A percentile compares a stretch with the other conserved stretches of the same genome.
Conservation (phyloP, 2,797 vertebrate species). For the Xyrichtys novacula region DNA sequence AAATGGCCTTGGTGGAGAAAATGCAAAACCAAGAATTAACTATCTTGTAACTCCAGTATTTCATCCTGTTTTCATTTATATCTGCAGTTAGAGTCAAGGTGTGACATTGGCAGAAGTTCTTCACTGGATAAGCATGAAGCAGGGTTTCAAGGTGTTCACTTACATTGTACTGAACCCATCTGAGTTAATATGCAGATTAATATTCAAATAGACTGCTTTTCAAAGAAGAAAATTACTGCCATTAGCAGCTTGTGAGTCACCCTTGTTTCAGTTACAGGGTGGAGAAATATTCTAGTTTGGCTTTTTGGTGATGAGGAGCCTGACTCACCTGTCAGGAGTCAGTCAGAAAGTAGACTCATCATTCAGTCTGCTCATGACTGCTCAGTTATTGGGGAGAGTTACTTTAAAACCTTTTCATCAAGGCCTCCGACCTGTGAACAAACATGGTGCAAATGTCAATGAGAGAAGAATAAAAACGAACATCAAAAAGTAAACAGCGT, state of each 20-base stretch:
- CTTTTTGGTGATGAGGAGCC: conserved; percentile 42
- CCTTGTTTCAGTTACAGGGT: conserved; percentile 65
- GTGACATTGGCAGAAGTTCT: background rate
- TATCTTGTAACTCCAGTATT: too few species aligned
- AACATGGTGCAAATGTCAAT: conserved; percentile 14
- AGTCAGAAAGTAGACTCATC: conserved; percentile 37
- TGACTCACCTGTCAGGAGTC: conserved; percentile 57
- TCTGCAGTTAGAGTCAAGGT: background rate
- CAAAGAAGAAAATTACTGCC: conserved; percentile 46
- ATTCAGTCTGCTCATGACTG: conserved; percentile 41
- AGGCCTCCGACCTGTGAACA: conserved; percentile 20
- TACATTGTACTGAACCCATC: background rate
- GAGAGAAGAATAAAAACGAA: conserved; percentile 15
- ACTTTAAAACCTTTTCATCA: conserved; percentile 36
- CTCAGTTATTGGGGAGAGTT: background rate
- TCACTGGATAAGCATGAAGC: background rate
- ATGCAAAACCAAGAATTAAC: too few species aligned
- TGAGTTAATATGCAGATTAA: conserved; percentile 12
- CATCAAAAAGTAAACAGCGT: conserved; percentile 6
- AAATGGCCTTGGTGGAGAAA: too few species aligned
- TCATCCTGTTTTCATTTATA: too few species aligned
- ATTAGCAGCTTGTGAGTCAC: conserved; percentile 63
- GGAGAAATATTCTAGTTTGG: conserved; percentile 60
- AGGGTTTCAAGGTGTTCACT: background rate
- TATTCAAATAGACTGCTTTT: conserved; percentile 13